Evolutionary conservation across 2,797 vertebrate genomes (phyloP).

Genomic region (Dipus sagitta): DNA sequence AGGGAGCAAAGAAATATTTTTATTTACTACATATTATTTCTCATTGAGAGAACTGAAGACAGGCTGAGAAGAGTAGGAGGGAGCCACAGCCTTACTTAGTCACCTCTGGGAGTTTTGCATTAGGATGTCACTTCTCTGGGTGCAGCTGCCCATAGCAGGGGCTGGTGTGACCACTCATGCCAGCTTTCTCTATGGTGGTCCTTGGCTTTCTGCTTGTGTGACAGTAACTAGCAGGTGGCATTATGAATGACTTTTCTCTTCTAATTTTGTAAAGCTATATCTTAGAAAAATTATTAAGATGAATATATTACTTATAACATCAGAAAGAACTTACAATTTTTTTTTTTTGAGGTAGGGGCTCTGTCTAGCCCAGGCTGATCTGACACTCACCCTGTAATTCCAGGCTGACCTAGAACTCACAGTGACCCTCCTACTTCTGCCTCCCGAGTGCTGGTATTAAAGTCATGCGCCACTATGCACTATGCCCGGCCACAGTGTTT

Average conservation of each 20-base stretch:
- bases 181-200: neutral
- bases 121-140: neutral
- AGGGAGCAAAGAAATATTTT: no score
- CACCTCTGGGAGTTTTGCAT: neutral
- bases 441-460: no score
- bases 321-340: neutral
- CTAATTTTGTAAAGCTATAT: neutral
- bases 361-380: neutral
- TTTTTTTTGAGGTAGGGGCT: neutral
- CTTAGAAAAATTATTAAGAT: neutral
- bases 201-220: neutral
- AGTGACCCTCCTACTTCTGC: neutral
- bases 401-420: neutral
- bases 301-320: neutral
- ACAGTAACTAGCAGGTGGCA: neutral
- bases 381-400: neutral
- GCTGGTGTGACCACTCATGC: neutral
- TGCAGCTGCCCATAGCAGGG: neutral
- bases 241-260: neutral
- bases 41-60: neutral
- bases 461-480: no score
- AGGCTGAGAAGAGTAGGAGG: neutral
- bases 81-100: neutral
- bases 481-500: no score
- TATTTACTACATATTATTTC: no score